A percentile compares a stretch with the other conserved stretches of the same genome.
Conservation (phyloP, 2,797 vertebrate species). For the Lacerta agilis region DNA sequence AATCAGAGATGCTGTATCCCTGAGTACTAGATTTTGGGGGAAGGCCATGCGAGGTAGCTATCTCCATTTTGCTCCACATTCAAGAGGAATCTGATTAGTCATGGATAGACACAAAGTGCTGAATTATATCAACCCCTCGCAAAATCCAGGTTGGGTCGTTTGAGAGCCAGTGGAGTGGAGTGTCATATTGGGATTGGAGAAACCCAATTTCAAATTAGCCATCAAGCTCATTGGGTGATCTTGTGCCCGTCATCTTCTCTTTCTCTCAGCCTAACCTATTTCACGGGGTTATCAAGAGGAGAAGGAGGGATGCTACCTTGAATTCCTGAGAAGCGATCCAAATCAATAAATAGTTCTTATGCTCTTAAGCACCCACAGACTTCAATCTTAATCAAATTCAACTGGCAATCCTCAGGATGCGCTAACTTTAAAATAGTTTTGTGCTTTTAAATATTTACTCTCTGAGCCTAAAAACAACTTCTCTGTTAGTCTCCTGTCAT, state of each 20-base stretch:
- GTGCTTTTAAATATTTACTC: conserved; percentile 63
- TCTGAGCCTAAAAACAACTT: conserved; percentile 59
- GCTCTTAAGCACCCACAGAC: background rate
- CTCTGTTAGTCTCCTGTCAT: conserved; percentile 62
- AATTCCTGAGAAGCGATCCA: background rate
- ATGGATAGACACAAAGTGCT: background rate
- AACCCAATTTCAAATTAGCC: background rate
- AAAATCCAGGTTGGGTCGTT: background rate
- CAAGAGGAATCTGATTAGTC: background rate
- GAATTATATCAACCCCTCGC: too few relatives aligned
- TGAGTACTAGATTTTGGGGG: background rate
- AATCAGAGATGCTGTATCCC: background rate
- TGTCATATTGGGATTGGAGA: background rate
- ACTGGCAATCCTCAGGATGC: conserved; percentile 36
- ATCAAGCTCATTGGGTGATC: background rate
- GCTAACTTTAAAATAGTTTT: conserved; percentile 54
- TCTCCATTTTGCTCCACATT: background rate
- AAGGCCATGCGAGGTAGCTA: background rate
- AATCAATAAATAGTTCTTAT: background rate
- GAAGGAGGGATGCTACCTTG: background rate
- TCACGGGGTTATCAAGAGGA: background rate
- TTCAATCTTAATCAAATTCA: conserved; percentile 21
- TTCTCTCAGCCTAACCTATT: background rate
- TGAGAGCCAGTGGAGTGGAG: background rate
- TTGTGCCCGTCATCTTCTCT: background rate